phyloP scores from a whole-genome alignment of 2,797 vertebrate genomes.

The Eutrigla gurnardus region DNA sequence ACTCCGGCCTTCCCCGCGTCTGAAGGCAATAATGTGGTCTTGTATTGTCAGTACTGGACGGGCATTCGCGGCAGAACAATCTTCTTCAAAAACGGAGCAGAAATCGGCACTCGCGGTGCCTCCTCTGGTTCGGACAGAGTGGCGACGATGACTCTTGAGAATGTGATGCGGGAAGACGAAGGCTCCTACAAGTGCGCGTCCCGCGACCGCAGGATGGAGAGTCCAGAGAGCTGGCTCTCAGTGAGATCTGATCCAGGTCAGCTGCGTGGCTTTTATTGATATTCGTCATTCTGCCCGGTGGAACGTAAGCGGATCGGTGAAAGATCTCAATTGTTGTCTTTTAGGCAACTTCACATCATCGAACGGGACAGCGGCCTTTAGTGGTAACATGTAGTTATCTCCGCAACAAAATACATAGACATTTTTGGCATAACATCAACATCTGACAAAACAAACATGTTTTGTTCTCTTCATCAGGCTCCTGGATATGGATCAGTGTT shows the following conservation, averaged over 20 bases:
- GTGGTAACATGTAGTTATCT: slow-evolving; percentile 33
- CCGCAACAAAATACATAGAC: too few species aligned
- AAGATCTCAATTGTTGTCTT: slow-evolving; percentile 25
- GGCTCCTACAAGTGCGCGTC: slow-evolving; percentile 75
- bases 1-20: slow-evolving; percentile 59
- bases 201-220: slow-evolving; percentile 50
- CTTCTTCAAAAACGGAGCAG: slow-evolving; percentile 70
- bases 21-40: slow-evolving; percentile 50
- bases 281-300: neutral
- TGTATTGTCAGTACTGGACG: slow-evolving; percentile 66
- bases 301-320: neutral
- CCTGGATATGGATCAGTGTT: slow-evolving; percentile 68
- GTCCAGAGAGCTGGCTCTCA: slow-evolving; percentile 74
- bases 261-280: neutral
- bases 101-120: slow-evolving; percentile 12
- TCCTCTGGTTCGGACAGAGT: slow-evolving; percentile 13
- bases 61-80: slow-evolving; percentile 15
- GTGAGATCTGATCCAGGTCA: slow-evolving; percentile 55
- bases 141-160: slow-evolving; percentile 55
- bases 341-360: slow-evolving; percentile 48
- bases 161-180: slow-evolving; percentile 66
- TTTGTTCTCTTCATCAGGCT: slow-evolving; percentile 55
- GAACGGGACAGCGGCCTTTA: slow-evolving; percentile 8
- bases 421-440: too few species aligned
- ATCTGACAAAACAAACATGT: neutral